These are phyloP conservation scores for Trissolcus japonicus DNA, from an alignment of 2,888 invertebrate species.

Conservation along the genomic window DNA sequence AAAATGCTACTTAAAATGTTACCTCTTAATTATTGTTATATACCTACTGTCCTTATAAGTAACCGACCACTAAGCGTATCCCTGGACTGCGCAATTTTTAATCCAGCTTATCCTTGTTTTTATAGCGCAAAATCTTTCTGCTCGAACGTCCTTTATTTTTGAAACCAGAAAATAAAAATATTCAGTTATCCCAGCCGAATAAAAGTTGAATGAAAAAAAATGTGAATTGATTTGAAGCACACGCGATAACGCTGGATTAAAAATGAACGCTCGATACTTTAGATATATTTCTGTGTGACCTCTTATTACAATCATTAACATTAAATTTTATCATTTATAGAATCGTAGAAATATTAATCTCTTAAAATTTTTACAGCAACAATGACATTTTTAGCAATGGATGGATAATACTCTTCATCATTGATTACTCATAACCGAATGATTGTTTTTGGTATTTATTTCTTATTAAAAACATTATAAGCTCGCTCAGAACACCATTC, in stretches of 20 bases:
- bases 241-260: background rate
- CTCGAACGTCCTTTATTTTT: no score
- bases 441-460: background rate
- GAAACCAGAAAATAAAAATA: background rate
- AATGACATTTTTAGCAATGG: slow-evolving; percentile 6
- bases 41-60: no score
- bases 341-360: slow-evolving; percentile 15
- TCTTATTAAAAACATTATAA: slow-evolving; percentile 1
- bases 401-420: slow-evolving; percentile 9
- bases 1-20: no score
- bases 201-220: background rate
- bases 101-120: slow-evolving; percentile 6
- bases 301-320: no score
- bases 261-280: slow-evolving; percentile 1
- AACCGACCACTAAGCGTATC: no score
- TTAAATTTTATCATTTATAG: no score
- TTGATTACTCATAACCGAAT: background rate
- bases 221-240: background rate
- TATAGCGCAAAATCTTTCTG: background rate
- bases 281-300: background rate
- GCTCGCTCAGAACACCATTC: slow-evolving; percentile 7
- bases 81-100: background rate
- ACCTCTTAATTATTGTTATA: no score
- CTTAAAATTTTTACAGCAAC: background rate
- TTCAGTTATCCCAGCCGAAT: background rate